These are phyloP conservation scores for Percopsis transmontana DNA, from an alignment of 2,113 vertebrate genomes.

Conservation along the genomic window DNA sequence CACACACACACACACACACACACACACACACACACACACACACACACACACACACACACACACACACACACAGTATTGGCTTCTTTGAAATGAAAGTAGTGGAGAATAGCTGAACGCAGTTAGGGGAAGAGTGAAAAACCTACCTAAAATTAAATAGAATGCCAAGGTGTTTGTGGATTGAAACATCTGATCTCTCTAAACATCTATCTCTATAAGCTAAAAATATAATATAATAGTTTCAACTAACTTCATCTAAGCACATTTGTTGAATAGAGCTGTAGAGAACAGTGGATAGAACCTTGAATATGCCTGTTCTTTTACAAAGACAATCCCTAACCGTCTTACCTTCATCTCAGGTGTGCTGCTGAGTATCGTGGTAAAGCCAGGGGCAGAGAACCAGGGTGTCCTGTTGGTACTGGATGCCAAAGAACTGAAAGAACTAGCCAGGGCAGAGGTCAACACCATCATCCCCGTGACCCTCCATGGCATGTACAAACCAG, in stretches of 20 bases:
- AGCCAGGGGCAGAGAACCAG: constrained; percentile 77
- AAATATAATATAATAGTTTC: too few relatives aligned
- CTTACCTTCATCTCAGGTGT: constrained; percentile 73
- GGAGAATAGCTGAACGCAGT: too few relatives aligned
- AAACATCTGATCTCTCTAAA: too few relatives aligned
- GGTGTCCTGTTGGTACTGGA: constrained; percentile 84
- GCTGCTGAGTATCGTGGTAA: constrained; percentile 84
- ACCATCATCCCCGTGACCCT: constrained; percentile 86
- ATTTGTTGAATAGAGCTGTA: too few relatives aligned
- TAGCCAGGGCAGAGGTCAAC: constrained; percentile 86
- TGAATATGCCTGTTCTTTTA: not conserved
- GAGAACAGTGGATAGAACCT: too few relatives aligned
- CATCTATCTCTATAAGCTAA: too few relatives aligned
- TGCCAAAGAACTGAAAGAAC: constrained; percentile 86
- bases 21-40: not conserved
- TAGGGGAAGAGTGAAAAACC: not conserved
- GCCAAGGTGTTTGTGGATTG: too few relatives aligned
- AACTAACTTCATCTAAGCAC: too few relatives aligned
- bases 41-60: not conserved
- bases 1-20: not conserved
- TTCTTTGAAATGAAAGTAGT: too few relatives aligned
- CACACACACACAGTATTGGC: too few relatives aligned
- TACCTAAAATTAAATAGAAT: not conserved
- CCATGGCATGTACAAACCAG: constrained; percentile 83
- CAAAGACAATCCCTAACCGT: not conserved